Conservation (phyloP, 2,888 invertebrate genomes). For the Anoncus sp. region DNA sequence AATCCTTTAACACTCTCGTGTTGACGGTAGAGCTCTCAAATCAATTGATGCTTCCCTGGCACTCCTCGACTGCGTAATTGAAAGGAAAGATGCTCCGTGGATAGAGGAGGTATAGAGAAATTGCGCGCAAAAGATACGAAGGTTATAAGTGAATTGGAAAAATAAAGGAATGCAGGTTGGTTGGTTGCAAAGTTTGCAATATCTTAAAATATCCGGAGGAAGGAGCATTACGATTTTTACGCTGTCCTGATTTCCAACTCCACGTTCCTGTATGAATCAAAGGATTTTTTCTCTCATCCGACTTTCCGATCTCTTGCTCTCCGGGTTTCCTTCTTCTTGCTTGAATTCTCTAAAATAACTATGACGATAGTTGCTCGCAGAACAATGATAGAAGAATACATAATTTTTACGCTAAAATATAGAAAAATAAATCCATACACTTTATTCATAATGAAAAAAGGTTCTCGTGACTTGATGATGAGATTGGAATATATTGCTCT, state of each 20-base stretch:
- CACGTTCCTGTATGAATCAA: slow-evolving; percentile 32
- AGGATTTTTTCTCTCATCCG: slow-evolving; percentile 16
- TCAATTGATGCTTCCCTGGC: slow-evolving; percentile 71
- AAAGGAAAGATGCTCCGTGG: slow-evolving; percentile 61
- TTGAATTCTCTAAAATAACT: background rate
- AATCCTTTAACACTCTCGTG: slow-evolving; percentile 62
- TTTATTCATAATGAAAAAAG: too few species aligned
- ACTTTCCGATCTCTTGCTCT: background rate
- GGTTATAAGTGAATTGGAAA: slow-evolving; percentile 13
- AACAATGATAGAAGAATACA: too few species aligned
- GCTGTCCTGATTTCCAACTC: too few species aligned
- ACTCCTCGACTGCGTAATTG: slow-evolving; percentile 69
- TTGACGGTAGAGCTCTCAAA: slow-evolving; percentile 66
- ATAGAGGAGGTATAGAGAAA: slow-evolving; percentile 56
- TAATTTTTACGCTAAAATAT: too few species aligned
- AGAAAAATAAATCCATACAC: too few species aligned
- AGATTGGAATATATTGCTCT: too few species aligned
- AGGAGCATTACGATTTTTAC: slow-evolving; percentile 3
- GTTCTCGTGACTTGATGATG: too few species aligned
- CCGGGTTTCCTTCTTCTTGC: background rate
- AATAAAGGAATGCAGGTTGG: slow-evolving; percentile 27
- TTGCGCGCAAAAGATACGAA: slow-evolving; percentile 44
- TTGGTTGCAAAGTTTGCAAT: slow-evolving; percentile 16
- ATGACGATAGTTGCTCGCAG: too few species aligned
- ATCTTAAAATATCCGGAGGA: slow-evolving; percentile 31